Conservation (phyloP, 2,113 vertebrate species). For the Poecile atricapillus region DNA sequence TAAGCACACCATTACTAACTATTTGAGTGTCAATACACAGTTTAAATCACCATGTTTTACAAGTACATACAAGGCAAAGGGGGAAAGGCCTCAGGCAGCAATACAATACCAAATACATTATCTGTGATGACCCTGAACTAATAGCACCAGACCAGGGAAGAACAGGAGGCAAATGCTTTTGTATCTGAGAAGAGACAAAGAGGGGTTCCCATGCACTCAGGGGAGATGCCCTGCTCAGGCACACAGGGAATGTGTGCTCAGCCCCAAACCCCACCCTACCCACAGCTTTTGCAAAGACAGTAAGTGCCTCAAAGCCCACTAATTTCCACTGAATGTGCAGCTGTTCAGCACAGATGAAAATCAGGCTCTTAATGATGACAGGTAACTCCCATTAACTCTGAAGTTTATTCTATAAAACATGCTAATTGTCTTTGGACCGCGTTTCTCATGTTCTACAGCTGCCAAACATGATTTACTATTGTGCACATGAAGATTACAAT, state of each 20-base stretch:
- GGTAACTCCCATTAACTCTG: not conserved
- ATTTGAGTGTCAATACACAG: not conserved
- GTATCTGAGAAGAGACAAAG: not conserved
- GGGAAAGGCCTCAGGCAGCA: not conserved
- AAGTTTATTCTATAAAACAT: not conserved
- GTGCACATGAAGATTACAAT: not conserved
- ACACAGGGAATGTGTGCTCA: accelerated
- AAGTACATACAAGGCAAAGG: not conserved
- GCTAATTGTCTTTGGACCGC: not conserved
- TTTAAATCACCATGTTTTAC: not conserved
- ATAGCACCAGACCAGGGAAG: not conserved
- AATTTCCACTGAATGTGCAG: not conserved
- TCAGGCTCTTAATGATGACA: not conserved
- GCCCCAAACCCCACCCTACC: not conserved
- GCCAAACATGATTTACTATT: not conserved
- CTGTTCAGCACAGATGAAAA: not conserved
- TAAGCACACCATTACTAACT: not conserved
- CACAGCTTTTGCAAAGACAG: not conserved
- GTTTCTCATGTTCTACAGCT: not conserved
- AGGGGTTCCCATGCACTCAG: accelerated
- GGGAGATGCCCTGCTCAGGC: not conserved
- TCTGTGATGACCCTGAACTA: not conserved
- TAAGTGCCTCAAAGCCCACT: not conserved
- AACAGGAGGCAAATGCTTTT: not conserved
- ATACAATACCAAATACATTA: not conserved